Conservation (phyloP, 1,140 invertebrate species). For the Littorina saxatilis region DNA sequence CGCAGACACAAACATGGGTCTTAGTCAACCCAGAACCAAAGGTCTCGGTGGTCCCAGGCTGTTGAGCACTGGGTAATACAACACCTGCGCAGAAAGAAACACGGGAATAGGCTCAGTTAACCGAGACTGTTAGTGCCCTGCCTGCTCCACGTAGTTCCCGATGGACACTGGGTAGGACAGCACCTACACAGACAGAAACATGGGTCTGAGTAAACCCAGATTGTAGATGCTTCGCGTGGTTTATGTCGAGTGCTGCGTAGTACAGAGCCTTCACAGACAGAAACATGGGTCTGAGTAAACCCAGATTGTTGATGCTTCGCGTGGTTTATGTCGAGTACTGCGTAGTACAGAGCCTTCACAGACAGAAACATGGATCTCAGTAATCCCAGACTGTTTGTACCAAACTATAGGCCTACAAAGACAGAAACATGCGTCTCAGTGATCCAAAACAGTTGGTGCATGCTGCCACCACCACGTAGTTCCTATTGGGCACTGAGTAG, state of each 20-base stretch:
- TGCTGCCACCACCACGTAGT: constrained; percentile 45
- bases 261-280: no score
- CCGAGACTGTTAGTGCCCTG: not conserved
- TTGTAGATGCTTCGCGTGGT: not conserved
- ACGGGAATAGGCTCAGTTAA: no score
- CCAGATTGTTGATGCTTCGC: not conserved
- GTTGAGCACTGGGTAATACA: no score
- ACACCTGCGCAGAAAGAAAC: no score
- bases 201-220: not conserved
- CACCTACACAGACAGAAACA: no score
- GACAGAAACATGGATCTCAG: not conserved
- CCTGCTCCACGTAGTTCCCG: constrained; percentile 41
- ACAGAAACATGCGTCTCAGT: no score
- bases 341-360: not conserved
- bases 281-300: no score
- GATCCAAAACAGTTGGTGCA: no score
- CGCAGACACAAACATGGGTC: not conserved
- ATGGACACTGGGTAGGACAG: constrained; percentile 34
- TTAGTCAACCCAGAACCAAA: not conserved
- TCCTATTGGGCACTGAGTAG: constrained; percentile 38
- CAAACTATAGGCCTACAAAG: no score
- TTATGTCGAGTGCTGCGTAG: not conserved
- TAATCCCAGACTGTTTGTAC: no score
- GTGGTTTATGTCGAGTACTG: constrained; percentile 48
- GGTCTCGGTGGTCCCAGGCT: not conserved